phyloP scores from a whole-genome alignment of 1,140 invertebrate species.

The Ostrea edulis region DNA sequence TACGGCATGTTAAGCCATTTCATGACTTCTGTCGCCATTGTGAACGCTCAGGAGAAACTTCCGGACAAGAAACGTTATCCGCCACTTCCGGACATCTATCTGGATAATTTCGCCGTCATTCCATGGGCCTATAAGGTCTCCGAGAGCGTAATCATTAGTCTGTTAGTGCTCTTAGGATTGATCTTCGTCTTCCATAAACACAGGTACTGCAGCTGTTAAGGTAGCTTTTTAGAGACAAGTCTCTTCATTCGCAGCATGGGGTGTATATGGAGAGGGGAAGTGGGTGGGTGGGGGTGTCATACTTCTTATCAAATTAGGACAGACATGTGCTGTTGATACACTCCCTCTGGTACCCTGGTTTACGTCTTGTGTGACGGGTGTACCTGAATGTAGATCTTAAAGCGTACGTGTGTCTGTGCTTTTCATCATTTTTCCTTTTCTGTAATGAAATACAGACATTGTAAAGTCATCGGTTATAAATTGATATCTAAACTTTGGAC shows the following conservation, averaged over 20 bases:
- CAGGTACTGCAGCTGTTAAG: neutral
- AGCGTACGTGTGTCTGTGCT: too few species aligned
- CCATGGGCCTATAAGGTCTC: conserved; percentile 99
- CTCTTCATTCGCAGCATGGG: neutral
- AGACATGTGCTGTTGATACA: too few species aligned
- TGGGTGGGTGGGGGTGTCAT: too few species aligned
- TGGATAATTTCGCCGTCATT: conserved; percentile 98
- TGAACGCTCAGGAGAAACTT: conserved; percentile 98
- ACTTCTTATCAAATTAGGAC: too few species aligned
- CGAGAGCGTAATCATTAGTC: conserved; percentile 82
- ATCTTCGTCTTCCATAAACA: neutral
- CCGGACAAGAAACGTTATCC: conserved; percentile 99
- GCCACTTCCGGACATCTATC: conserved; percentile 95
- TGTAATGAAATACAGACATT: too few species aligned
- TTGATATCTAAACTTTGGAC: too few species aligned
- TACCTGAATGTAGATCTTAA: too few species aligned
- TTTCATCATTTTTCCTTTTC: too few species aligned
- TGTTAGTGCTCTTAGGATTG: neutral
- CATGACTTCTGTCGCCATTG: conserved; percentile 99
- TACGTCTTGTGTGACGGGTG: too few species aligned
- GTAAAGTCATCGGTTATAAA: too few species aligned
- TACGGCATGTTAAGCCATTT: conserved; percentile 83
- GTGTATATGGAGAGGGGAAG: too few species aligned
- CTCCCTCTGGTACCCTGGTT: too few species aligned
- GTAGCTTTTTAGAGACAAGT: neutral